A percentile compares a stretch with the other conserved stretches of the same genome.
phyloP scores from a whole-genome alignment of 53 echinoderm and acorn worm genomes.

The Luidia sarsii region DNA sequence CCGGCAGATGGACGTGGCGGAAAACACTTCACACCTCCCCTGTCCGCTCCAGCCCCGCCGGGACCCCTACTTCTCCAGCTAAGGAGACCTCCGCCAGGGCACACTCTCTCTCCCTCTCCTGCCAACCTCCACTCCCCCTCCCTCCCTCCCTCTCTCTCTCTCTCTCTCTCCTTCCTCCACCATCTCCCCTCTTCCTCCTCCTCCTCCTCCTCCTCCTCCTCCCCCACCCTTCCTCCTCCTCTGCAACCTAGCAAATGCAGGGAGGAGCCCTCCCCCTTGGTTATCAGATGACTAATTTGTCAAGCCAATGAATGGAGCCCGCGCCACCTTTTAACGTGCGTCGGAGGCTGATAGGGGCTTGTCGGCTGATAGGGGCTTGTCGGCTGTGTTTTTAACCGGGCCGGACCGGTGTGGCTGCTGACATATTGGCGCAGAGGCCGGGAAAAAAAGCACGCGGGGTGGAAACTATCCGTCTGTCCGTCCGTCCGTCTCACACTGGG shows the following conservation, averaged over 20 bases:
- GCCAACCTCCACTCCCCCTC: background rate
- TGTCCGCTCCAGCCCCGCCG: conserved; percentile 37
- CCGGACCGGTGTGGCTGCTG: background rate
- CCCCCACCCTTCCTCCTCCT: background rate
- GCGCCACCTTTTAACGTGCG: conserved; percentile 46
- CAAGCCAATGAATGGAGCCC: conserved; percentile 59
- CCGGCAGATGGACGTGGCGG: conserved; percentile 52
- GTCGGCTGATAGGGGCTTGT: conserved; percentile 18
- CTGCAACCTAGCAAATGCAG: conserved; percentile 46
- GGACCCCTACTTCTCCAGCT: conserved; percentile 43
- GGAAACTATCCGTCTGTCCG: too few relatives aligned
- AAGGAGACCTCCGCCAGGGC: conserved; percentile 42
- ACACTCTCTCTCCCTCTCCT: conserved; percentile 10
- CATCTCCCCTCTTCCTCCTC: background rate
- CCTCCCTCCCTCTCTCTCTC: background rate
- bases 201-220: background rate
- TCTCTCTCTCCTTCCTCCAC: background rate
- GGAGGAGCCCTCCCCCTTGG: conserved; percentile 40
- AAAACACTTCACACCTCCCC: conserved; percentile 55
- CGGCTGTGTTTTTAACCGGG: conserved; percentile 37
- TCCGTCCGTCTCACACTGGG: background rate
- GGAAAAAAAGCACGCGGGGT: too few relatives aligned
- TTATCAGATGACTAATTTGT: conserved; percentile 70
- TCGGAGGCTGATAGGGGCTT: conserved; percentile 20
- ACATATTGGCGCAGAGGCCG: conserved; percentile 17